Conservation (phyloP, 2,888 invertebrate species). For the Synanthedon andrenaeformis region DNA sequence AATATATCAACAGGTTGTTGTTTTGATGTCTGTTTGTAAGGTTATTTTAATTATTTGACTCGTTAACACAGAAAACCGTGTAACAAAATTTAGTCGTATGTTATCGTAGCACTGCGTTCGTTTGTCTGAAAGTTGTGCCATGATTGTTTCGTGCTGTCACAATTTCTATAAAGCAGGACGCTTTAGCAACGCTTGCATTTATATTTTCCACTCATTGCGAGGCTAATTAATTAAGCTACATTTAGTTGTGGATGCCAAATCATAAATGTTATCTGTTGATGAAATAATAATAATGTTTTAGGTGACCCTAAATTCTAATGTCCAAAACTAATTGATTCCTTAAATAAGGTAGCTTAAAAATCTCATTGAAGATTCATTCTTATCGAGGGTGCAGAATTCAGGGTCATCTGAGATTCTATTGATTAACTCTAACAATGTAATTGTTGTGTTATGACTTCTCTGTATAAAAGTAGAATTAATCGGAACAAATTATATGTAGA, state of each 20-base stretch:
- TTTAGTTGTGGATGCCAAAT: conserved; percentile 65
- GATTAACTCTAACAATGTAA: no score
- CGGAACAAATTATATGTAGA: conserved; percentile 46
- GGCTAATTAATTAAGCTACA: conserved; percentile 44
- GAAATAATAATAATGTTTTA: not conserved
- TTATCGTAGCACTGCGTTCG: no score
- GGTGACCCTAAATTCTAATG: not conserved
- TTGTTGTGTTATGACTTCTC: conserved; percentile 30
- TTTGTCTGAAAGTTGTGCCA: conserved; percentile 13
- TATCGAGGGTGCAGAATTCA: no score
- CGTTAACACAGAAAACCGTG: no score
- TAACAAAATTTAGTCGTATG: no score
- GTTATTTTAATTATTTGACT: no score
- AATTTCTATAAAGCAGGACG: conserved; percentile 3
- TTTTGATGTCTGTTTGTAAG: no score
- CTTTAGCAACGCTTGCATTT: conserved; percentile 50
- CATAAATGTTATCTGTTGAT: conserved; percentile 31
- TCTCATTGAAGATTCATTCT: no score
- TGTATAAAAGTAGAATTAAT: conserved; percentile 31
- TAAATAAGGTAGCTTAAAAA: no score
- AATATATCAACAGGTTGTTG: no score
- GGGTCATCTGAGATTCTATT: no score
- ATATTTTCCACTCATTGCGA: conserved; percentile 35
- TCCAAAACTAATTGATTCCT: no score
- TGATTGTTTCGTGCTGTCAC: conserved; percentile 9